Evolutionary conservation across 2,888 invertebrate species (phyloP).

Genomic region (Aspidapion aeneum): DNA sequence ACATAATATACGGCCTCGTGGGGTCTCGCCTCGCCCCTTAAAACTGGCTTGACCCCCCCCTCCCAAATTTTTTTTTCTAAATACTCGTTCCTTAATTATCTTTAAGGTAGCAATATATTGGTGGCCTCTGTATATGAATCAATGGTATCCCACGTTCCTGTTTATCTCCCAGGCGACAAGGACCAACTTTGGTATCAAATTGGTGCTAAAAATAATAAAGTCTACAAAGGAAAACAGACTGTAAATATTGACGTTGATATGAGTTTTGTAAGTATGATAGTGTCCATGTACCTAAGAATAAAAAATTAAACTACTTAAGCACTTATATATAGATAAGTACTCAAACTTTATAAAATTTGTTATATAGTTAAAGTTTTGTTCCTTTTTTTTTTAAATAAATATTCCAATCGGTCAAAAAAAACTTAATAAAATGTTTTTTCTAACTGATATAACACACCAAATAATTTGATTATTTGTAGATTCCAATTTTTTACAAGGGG

Average conservation of each 20-base stretch:
- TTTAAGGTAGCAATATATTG: constrained; percentile 6
- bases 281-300: neutral
- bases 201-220: constrained; percentile 19
- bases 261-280: constrained; percentile 10
- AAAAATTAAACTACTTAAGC: neutral
- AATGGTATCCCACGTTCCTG: neutral
- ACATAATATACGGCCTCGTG: too few species aligned
- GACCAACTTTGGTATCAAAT: constrained; percentile 66
- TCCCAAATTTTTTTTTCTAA: too few species aligned
- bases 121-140: neutral
- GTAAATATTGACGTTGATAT: constrained; percentile 13
- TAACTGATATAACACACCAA: too few species aligned
- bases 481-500: constrained; percentile 37
- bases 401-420: too few species aligned
- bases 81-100: too few species aligned
- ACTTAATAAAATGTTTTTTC: too few species aligned
- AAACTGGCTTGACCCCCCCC: too few species aligned
- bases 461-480: constrained; percentile 28
- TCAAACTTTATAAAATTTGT: constrained; percentile 4
- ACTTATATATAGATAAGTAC: neutral
- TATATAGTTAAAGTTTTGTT: constrained; percentile 2
- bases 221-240: constrained; percentile 11
- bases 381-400: too few species aligned
- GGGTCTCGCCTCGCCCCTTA: too few species aligned
- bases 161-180: constrained; percentile 4